Conservation (phyloP, 2,797 vertebrate species). For the Enteromius afrohamiltoni region DNA sequence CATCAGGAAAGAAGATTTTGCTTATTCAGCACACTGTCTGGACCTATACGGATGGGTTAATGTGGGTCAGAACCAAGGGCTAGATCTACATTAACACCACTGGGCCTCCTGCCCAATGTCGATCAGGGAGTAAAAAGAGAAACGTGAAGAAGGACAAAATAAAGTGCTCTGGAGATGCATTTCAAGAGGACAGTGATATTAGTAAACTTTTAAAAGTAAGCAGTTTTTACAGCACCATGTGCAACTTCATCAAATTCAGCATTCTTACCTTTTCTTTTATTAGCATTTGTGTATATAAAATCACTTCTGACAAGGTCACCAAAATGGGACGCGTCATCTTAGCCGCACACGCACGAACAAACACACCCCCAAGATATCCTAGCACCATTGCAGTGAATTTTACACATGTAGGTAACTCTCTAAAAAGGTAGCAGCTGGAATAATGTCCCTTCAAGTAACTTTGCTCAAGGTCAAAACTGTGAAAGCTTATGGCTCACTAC, state of each 20-base stretch:
- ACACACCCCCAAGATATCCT: background rate
- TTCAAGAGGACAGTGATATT: conserved; percentile 7
- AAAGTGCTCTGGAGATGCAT: background rate
- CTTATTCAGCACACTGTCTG: conserved; percentile 33
- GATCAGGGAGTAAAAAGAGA: background rate
- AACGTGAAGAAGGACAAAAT: background rate
- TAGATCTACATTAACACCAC: conserved; percentile 31
- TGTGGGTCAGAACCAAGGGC: conserved; percentile 1
- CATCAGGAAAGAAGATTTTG: background rate
- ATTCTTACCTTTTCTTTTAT: background rate
- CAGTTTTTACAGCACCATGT: background rate
- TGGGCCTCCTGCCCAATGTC: conserved; percentile 1
- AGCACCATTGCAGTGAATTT: background rate
- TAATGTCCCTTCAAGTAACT: background rate
- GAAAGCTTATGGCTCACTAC: background rate
- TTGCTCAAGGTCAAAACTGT: background rate
- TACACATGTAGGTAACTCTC: background rate
- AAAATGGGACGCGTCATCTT: too few relatives aligned
- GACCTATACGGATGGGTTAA: conserved; percentile 29
- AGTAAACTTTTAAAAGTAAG: background rate
- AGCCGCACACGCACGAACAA: too few relatives aligned
- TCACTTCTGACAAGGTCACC: background rate
- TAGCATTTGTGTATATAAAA: background rate
- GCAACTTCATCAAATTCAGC: too few relatives aligned
- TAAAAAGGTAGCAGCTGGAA: background rate